These are phyloP conservation scores for Araneus ventricosus DNA, from an alignment of 1,140 invertebrate genomes.

Conservation along the genomic window DNA sequence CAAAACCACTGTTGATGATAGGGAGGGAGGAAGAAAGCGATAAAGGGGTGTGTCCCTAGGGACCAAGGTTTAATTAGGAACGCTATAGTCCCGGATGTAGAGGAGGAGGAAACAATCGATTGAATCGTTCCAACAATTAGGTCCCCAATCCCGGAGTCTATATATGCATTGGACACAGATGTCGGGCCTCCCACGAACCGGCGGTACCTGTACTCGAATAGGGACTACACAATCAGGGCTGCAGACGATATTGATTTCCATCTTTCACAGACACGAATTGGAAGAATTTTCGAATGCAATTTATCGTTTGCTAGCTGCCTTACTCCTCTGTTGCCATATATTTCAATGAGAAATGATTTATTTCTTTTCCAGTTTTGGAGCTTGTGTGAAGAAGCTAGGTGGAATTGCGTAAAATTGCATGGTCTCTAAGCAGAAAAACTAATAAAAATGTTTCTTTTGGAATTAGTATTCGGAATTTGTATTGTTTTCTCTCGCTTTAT, in stretches of 20 bases:
- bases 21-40: not conserved
- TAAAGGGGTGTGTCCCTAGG: slow-evolving; percentile 65
- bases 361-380: too few species aligned
- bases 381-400: too few species aligned
- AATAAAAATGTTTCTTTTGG: too few species aligned
- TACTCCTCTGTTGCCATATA: too few species aligned
- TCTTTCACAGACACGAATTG: not conserved
- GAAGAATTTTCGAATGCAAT: not conserved
- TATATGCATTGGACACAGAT: slow-evolving; percentile 57
- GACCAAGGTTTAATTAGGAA: slow-evolving; percentile 65
- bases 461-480: too few species aligned
- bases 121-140: slow-evolving; percentile 71
- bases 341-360: too few species aligned
- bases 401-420: too few species aligned
- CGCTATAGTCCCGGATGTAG: slow-evolving; percentile 61
- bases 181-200: slow-evolving; percentile 20
- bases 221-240: not conserved
- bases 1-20: slow-evolving; percentile 22
- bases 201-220: not conserved
- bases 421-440: too few species aligned
- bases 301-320: too few species aligned
- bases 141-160: not conserved
- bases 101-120: slow-evolving; percentile 73
- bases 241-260: slow-evolving; percentile 22
- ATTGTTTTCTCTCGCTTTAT: too few species aligned